phyloP scores from a whole-genome alignment of 2,113 vertebrate genomes.

The Turnix velox region DNA sequence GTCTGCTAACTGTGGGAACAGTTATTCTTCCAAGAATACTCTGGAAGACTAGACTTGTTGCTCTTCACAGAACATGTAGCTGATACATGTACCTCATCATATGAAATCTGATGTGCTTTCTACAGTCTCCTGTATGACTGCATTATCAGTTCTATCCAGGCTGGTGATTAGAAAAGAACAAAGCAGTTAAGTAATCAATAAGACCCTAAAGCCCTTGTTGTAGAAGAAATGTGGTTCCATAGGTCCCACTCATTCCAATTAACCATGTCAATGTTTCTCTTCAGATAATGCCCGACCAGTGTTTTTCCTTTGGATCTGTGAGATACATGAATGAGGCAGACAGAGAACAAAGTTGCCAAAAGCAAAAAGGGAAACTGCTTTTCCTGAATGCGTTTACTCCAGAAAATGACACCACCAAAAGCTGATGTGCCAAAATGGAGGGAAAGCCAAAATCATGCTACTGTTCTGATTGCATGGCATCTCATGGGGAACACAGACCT shows the following conservation, averaged over 20 bases:
- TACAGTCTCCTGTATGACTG: neutral
- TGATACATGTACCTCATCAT: neutral
- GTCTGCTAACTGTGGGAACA: neutral
- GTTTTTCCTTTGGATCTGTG: neutral
- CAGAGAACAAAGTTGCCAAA: neutral
- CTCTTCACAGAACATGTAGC: neutral
- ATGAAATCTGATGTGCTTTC: neutral
- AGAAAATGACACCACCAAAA: neutral
- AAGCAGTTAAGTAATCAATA: neutral
- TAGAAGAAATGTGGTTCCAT: neutral
- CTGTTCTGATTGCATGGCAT: neutral
- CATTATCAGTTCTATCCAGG: neutral
- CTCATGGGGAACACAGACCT: fast-evolving
- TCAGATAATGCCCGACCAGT: neutral
- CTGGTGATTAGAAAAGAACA: neutral
- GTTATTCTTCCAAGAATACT: neutral
- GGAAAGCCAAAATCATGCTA: neutral
- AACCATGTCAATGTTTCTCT: neutral
- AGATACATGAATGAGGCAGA: neutral
- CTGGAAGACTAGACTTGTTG: neutral
- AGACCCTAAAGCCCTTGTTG: neutral
- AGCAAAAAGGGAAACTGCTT: neutral
- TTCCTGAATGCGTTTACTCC: neutral
- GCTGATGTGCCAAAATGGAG: neutral
- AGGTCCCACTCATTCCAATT: neutral